A percentile compares a stretch with the other conserved stretches of the same genome.
phyloP scores from a whole-genome alignment of 2,888 invertebrate species.

The Idaea straminata region DNA sequence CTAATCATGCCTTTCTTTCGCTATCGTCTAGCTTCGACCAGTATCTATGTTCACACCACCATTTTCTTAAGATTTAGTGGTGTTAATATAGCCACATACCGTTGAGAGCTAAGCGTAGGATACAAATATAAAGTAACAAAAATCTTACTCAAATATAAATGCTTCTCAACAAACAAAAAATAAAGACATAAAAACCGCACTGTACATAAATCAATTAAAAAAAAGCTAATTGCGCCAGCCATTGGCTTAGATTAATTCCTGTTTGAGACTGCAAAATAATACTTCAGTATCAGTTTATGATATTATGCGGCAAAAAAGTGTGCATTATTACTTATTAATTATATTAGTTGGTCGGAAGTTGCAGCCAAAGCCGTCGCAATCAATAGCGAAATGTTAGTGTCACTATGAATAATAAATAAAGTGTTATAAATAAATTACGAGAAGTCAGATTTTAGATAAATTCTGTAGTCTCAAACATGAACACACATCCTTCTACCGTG shows the following conservation, averaged over 20 bases:
- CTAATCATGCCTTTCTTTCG: too few species aligned
- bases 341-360: too few species aligned
- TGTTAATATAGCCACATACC: too few species aligned
- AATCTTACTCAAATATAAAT: not conserved
- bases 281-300: too few species aligned
- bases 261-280: not conserved
- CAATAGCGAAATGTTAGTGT: too few species aligned
- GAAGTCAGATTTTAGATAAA: not conserved
- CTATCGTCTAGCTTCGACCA: too few species aligned
- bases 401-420: conserved; percentile 16
- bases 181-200: not conserved
- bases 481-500: not conserved
- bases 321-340: too few species aligned
- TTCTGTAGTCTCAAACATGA: not conserved
- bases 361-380: too few species aligned
- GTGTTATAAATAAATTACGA: conserved; percentile 6
- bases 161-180: not conserved
- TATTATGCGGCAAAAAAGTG: too few species aligned
- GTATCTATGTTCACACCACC: too few species aligned
- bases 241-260: not conserved
- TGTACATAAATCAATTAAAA: not conserved
- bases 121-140: not conserved
- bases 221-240: not conserved
- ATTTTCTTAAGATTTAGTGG: too few species aligned
- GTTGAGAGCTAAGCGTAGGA: not conserved